These are phyloP conservation scores for Maniola jurtina DNA, from an alignment of 1,140 invertebrate genomes.

Conservation along the genomic window DNA sequence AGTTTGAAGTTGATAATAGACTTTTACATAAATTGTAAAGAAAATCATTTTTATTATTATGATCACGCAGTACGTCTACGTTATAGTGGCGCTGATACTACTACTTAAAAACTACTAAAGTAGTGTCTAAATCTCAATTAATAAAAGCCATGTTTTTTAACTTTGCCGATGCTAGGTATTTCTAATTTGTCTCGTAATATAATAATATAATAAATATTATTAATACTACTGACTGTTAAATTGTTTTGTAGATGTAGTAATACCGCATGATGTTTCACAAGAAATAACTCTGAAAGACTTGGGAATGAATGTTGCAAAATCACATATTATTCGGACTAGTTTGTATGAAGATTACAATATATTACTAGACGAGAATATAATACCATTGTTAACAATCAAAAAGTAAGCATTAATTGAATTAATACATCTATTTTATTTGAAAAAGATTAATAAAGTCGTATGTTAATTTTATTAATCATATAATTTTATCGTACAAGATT, in stretches of 20 bases:
- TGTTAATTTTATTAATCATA: not conserved
- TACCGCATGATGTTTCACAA: slow-evolving; percentile 12
- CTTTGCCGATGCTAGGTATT: no score
- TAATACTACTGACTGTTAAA: not conserved
- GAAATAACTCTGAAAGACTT: slow-evolving; percentile 10
- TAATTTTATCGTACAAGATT: no score
- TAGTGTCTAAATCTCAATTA: no score
- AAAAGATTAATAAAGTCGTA: not conserved
- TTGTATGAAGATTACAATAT: slow-evolving; percentile 11
- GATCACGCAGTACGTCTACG: no score
- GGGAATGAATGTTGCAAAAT: not conserved
- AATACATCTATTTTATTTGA: no score
- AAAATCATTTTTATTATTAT: no score
- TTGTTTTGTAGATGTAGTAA: slow-evolving; percentile 17
- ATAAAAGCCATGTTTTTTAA: no score
- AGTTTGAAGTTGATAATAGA: no score
- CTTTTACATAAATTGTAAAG: no score
- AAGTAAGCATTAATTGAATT: slow-evolving; percentile 17
- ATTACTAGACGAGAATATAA: slow-evolving; percentile 2
- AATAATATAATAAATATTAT: no score
- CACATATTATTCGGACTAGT: slow-evolving; percentile 4
- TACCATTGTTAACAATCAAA: not conserved
- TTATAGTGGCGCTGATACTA: no score
- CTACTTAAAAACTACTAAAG: no score
- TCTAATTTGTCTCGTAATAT: not conserved